Base-by-base conservation (phyloP, 2,888 invertebrate genomes). In the Cosmopolites sordidus region DNA sequence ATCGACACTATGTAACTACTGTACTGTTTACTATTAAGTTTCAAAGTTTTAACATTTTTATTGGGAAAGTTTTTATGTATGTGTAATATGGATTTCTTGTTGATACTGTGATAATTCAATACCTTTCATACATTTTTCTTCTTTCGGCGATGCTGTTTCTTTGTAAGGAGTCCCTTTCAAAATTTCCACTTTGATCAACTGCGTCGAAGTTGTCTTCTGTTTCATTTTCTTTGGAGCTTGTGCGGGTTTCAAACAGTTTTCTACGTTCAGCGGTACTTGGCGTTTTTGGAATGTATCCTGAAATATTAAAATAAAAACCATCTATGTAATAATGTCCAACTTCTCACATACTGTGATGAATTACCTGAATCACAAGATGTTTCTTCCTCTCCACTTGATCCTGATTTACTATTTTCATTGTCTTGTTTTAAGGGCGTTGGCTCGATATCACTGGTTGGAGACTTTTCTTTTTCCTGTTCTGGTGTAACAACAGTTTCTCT, bases 241-340 rank as follows among this genome's bases (percentile, higher is more conserved):
- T 62, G 22, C 68, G 64, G 14, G 66, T 72, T 63, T 87, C 87
- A 66, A 86, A 86, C 63, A 88, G 72, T 75, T 85, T 88, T 62
- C 89, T 78, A n/a, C 89, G 76, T 66, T 90, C 89, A 0, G 89
- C 87, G 0, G 89, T 89, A 63, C 87, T 84, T 1, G 89, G 84
- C 0, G 88, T 87, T 71, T 86, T 86, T 0, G 84, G 83, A 45
- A 83, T 77, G 65, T 85, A 86, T 9, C 83, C 84, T 57, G 16
- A 3, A 22, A 22, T 22, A 8, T 22, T 22, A 3, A 22, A n/a
- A n/a, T n/a, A n/a, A n/a, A n/a, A n/a, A n/a, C n/a, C n/a, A n/a
- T n/a, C n/a, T n/a, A n/a, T n/a, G n/a, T n/a, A n/a, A n/a, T n/a
- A n/a, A n/a, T n/a, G n/a, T n/a, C n/a, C n/a, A n/a, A n/a, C n/a